These are phyloP conservation scores for Drosophila paracracens DNA, from an alignment of 2,888 invertebrate species.

Conservation along the genomic window DNA sequence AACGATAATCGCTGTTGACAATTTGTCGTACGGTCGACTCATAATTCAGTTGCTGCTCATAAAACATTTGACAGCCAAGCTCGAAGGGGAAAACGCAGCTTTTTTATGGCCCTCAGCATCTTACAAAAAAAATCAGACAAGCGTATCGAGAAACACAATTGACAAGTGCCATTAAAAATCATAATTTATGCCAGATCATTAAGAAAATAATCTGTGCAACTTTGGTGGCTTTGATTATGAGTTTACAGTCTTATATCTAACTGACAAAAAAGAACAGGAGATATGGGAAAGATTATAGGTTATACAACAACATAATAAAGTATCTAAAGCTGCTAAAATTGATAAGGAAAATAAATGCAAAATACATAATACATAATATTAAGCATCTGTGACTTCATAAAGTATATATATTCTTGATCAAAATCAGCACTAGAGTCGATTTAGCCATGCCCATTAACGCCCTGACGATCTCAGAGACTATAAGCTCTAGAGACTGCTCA, in stretches of 20 bases:
- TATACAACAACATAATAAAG: background rate
- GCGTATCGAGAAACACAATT: conserved; percentile 2
- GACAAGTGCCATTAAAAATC: conserved; percentile 5
- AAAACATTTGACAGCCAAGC: conserved; percentile 32
- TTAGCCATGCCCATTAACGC: background rate
- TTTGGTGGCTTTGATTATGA: background rate
- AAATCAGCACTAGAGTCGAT: background rate
- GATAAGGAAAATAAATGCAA: background rate
- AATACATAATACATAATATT: background rate
- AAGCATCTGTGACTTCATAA: background rate
- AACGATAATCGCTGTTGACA: conserved; percentile 61
- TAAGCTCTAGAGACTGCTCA: background rate
- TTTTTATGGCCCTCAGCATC: conserved; percentile 31
- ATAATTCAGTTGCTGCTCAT: conserved; percentile 42
- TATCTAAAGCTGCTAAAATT: background rate
- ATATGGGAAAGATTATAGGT: background rate
- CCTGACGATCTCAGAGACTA: background rate
- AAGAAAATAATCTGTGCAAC: background rate
- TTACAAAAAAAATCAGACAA: conserved; percentile 3
- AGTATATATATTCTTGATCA: background rate
- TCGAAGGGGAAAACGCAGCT: conserved; percentile 8
- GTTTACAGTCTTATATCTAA: background rate
- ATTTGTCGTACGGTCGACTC: conserved; percentile 54
- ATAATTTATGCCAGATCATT: conserved; percentile 10
- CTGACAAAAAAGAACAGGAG: background rate